These are phyloP conservation scores for Steinernema carpocapsae DNA, from an alignment of 2,888 invertebrate genomes.

Conservation along the genomic window DNA sequence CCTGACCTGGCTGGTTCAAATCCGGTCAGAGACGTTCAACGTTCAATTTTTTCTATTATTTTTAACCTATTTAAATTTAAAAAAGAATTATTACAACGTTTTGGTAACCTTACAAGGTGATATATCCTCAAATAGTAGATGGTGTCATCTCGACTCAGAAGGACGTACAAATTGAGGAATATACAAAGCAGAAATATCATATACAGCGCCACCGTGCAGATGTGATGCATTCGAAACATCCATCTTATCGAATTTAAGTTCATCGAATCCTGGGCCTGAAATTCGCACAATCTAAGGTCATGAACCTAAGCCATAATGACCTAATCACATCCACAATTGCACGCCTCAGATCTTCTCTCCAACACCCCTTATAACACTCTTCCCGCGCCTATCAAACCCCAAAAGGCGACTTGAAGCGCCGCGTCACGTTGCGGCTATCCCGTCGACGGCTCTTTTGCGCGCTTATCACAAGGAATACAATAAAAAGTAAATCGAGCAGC, in stretches of 20 bases:
- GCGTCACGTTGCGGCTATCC: background rate
- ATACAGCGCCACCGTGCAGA: slow-evolving; percentile 54
- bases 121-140: slow-evolving; percentile 64
- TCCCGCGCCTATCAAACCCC: background rate
- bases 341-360: background rate
- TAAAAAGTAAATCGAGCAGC: slow-evolving; percentile 32
- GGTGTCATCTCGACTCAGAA: slow-evolving; percentile 61
- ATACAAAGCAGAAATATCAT: slow-evolving; percentile 59
- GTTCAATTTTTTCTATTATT: too few relatives aligned
- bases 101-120: slow-evolving; percentile 51
- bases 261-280: slow-evolving; percentile 19
- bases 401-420: background rate
- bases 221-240: slow-evolving; percentile 53
- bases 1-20: too few relatives aligned
- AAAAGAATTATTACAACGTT: too few relatives aligned
- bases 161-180: slow-evolving; percentile 63
- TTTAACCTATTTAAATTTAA: too few relatives aligned
- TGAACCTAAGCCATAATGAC: too few relatives aligned
- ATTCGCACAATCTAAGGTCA: background rate
- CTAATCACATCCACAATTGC: background rate
- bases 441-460: background rate
- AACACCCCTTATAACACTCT: too few relatives aligned
- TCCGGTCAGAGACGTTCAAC: too few relatives aligned
- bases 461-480: slow-evolving; percentile 30
- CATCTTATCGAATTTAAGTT: slow-evolving; percentile 5